Evolutionary conservation across 2,797 vertebrate genomes (phyloP), one percentile per base, ranked within the genome.

Genomic region (Acanthurus leucopareius): DNA sequence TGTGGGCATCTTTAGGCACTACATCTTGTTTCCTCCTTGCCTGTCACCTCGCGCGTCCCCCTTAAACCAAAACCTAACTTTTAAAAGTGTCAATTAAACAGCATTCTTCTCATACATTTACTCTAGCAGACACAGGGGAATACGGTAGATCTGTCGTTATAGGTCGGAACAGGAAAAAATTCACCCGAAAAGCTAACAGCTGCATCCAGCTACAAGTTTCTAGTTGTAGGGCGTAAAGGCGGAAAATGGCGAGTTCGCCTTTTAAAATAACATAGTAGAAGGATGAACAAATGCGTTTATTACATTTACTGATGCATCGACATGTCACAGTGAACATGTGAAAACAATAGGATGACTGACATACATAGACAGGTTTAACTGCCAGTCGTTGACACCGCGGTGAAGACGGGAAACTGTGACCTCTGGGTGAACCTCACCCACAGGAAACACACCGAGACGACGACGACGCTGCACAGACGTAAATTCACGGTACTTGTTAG

Each of bases 391-490:
- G 6, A 15, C 19, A 2, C 0, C 13, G 53, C 17, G 42, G 44
- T 22, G 3, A 13, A 17, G 15, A 28, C 28, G 40, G n/a, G 54
- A 71, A 69, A 7, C 38, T 4, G 7, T 67, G 87, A 83, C 89
- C 89, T 58, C 51, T 3, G 56, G 1, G 5, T 89, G 91, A 92
- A 89, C 91, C 64, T 44, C 64, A 0, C 0, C 28, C 25, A 52
- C 84, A 86, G 87, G 83, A 92, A 88, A 73, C n/a, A 15, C 45
- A 47, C 20, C 0, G 48, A 63, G 48, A 52, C 10, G 35, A 10
- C 64, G 28, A 32, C 28, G 28, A 7, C 81, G 60, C 22, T 69
- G 51, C 58, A n/a, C 3, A 6, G 40, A 35, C 48, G 47, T 22
- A 1, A 17, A 66, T 62, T 44, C 6, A 66, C 2, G 14, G 1